Conservation (phyloP, 92 coral and sea anemone species). For the Galaxea fascicularis region DNA sequence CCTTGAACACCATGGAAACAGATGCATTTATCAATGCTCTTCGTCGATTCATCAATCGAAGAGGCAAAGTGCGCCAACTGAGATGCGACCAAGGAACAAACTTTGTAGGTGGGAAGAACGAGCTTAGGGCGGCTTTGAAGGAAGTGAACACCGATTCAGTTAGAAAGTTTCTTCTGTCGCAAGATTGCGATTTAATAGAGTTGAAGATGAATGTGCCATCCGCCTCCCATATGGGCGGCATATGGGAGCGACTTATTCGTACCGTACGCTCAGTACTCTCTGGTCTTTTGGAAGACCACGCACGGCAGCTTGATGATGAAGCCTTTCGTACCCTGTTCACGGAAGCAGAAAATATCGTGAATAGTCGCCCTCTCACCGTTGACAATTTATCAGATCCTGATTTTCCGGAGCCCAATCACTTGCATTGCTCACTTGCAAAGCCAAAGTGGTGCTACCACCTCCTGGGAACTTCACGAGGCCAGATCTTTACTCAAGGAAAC, state of each 20-base stretch:
- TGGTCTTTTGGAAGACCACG: conserved; percentile 38
- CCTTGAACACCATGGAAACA: conserved; percentile 59
- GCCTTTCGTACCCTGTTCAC: conserved; percentile 30
- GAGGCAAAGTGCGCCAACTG: conserved; percentile 62
- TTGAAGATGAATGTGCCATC: conserved; percentile 54
- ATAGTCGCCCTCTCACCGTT: conserved; percentile 53
- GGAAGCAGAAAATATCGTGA: conserved; percentile 53
- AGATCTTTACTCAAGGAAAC: conserved; percentile 62
- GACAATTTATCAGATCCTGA: conserved; percentile 47
- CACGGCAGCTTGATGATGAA: conserved; percentile 42
- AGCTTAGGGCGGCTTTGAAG: conserved; percentile 28
- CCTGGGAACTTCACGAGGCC: conserved; percentile 37
- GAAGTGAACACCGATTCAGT: conserved; percentile 29
- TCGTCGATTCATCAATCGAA: conserved; percentile 46
- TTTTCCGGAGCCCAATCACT: conserved; percentile 21
- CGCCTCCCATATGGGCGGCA: conserved; percentile 65
- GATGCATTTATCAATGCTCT: conserved; percentile 71
- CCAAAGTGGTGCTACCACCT: conserved; percentile 22
- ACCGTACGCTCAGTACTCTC: conserved; percentile 37
- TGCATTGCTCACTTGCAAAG: conserved; percentile 18
- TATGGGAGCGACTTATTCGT: conserved; percentile 61
- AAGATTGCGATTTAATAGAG: conserved; percentile 9
- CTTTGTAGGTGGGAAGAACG: conserved; percentile 59
- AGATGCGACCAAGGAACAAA: conserved; percentile 62
- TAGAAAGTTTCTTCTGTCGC: not conserved